Conservation (phyloP, 2,797 vertebrate genomes). For the Enteromius thamalakanensis region DNA sequence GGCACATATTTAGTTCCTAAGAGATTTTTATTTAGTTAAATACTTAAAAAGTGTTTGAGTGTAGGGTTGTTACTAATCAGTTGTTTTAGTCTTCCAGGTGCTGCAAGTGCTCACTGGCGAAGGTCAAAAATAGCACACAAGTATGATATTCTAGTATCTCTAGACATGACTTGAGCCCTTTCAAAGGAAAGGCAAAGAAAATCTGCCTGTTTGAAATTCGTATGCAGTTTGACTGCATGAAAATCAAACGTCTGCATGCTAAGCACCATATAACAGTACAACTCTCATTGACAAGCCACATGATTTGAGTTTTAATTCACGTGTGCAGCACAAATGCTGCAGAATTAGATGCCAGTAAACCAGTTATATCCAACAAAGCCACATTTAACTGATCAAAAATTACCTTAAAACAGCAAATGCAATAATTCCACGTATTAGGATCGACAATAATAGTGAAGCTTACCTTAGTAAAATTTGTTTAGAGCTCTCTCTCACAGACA, state of each 20-base stretch:
- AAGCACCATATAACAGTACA: neutral
- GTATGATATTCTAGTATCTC: constrained; percentile 1
- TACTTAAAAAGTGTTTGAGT: neutral
- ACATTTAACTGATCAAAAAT: neutral
- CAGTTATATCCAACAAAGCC: neutral
- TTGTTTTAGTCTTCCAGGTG: neutral
- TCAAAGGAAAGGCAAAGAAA: neutral
- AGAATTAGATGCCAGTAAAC: neutral
- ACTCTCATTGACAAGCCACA: neutral
- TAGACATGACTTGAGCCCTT: neutral
- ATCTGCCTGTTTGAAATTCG: neutral
- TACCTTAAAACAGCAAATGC: neutral
- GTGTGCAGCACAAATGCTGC: neutral
- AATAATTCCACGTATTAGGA: neutral
- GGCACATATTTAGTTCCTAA: no score
- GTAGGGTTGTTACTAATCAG: neutral
- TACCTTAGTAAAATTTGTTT: neutral
- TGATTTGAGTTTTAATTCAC: neutral
- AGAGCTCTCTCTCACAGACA: neutral
- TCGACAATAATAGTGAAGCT: neutral
- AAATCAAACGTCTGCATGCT: neutral
- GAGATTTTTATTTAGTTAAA: no score
- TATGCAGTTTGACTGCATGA: neutral
- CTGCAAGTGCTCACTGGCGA: neutral
- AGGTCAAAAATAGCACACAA: neutral